A percentile compares a stretch with the other conserved stretches of the same genome.
Conservation (phyloP, 2,113 vertebrate species). For the Tychaedon coryphoeus region DNA sequence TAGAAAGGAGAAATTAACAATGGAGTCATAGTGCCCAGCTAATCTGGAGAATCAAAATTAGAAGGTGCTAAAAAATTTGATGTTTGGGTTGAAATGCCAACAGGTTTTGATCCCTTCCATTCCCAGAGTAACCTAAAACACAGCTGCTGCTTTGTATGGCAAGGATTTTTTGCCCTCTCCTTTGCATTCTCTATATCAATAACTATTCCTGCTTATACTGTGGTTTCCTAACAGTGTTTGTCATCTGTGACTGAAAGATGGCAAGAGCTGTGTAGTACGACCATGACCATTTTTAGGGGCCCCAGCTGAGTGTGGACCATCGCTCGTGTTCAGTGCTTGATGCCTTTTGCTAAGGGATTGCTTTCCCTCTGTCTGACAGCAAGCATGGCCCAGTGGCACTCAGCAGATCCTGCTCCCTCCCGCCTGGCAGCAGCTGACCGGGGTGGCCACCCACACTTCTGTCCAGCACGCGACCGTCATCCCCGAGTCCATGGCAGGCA, state of each 20-base stretch:
- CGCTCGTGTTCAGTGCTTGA: fast-evolving
- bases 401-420: constrained; percentile 97
- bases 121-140: neutral
- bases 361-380: constrained; percentile 73
- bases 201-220: neutral
- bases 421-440: constrained; percentile 95
- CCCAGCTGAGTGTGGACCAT: neutral
- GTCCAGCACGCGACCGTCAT: constrained; percentile 94
- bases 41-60: neutral
- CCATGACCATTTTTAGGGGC: fast-evolving
- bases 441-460: constrained; percentile 88
- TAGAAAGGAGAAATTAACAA: neutral
- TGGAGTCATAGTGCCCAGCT: neutral
- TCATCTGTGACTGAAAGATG: neutral
- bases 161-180: neutral
- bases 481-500: constrained; percentile 90
- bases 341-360: neutral
- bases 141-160: neutral
- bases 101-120: neutral
- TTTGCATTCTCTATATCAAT: neutral
- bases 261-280: neutral
- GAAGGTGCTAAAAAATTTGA: neutral
- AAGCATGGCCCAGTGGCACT: constrained; percentile 95
- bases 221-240: neutral
- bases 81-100: neutral